phyloP scores from a whole-genome alignment of 2,113 vertebrate species.

The Eudyptes chrysolophus region DNA sequence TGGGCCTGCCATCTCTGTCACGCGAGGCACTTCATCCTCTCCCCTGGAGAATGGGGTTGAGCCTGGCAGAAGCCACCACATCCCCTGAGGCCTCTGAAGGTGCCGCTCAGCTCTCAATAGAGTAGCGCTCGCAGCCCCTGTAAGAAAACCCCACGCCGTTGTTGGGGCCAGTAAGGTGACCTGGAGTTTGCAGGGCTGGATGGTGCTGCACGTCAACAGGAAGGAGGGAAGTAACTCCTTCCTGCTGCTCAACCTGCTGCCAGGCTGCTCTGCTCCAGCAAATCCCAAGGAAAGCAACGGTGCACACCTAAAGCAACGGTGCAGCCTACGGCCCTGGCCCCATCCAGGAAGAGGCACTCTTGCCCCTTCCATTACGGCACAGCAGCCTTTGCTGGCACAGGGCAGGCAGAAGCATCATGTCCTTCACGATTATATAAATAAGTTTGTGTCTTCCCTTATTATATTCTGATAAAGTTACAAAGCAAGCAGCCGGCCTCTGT shows the following conservation, averaged over 20 bases:
- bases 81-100: neutral
- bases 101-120: fast-evolving
- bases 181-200: neutral
- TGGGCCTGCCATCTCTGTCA: fast-evolving
- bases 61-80: neutral
- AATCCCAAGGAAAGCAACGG: neutral
- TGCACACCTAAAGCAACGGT: neutral
- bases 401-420: neutral
- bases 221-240: neutral
- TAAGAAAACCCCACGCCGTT: fast-evolving
- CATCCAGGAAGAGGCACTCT: neutral
- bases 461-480: neutral
- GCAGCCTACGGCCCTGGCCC: neutral
- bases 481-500: neutral
- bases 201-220: fast-evolving
- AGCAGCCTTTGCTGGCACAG: neutral
- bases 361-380: neutral
- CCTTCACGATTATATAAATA: fast-evolving
- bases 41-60: neutral
- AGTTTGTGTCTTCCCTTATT: neutral
- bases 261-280: neutral
- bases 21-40: fast-evolving
- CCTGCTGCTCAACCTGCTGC: neutral
- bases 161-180: too few species aligned
- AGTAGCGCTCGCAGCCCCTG: fast-evolving